phyloP scores from a whole-genome alignment of 2,888 invertebrate species.

The Deilephila elpenor region DNA sequence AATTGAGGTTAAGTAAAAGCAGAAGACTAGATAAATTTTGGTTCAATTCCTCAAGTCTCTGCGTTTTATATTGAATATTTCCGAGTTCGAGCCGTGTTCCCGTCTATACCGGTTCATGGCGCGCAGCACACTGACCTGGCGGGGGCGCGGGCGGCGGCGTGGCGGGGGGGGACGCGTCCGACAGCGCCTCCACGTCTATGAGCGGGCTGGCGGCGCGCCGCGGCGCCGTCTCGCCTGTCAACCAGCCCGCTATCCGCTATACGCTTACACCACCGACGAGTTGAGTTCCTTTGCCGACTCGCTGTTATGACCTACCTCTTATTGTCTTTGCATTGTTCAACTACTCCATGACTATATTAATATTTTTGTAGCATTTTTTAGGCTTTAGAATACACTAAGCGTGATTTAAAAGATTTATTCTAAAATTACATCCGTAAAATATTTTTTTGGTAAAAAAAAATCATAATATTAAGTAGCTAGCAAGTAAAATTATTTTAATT shows the following conservation, averaged over 20 bases:
- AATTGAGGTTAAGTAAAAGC: neutral
- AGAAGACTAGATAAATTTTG: conserved; percentile 34
- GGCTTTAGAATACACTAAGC: neutral
- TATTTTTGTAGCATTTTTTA: neutral
- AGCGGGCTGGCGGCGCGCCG: conserved; percentile 86
- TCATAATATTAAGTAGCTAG: no score
- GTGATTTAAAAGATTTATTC: no score
- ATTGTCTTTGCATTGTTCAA: conserved; percentile 22
- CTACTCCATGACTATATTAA: neutral
- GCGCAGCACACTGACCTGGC: conserved; percentile 84
- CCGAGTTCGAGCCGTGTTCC: neutral
- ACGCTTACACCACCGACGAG: conserved; percentile 48
- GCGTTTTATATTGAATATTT: neutral
- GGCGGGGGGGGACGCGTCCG: conserved; percentile 84
- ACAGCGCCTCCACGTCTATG: conserved; percentile 88
- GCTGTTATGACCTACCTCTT: conserved; percentile 4
- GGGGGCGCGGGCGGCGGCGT: conserved; percentile 70
- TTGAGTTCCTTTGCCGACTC: conserved; percentile 42
- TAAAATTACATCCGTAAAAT: no score
- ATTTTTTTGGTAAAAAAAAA: no score
- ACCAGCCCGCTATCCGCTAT: conserved; percentile 53
- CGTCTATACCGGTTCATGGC: conserved; percentile 75
- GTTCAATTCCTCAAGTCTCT: conserved; percentile 28
- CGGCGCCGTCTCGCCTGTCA: conserved; percentile 87
- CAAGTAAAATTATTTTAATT: neutral